Conservation (phyloP, 2,888 invertebrate genomes). For the Electrophaes corylata region DNA sequence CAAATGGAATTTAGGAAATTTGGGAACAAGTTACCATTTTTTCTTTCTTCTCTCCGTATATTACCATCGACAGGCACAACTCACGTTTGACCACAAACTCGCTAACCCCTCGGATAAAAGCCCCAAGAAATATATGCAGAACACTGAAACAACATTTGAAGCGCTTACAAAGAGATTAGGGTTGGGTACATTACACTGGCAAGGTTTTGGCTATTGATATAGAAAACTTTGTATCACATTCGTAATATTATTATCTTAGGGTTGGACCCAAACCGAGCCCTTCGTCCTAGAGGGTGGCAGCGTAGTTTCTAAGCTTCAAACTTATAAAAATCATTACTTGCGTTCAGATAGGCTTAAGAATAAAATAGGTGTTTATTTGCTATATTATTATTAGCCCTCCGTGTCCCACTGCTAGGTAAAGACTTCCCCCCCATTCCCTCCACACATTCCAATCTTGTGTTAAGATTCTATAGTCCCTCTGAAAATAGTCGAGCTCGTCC, state of each 20-base stretch:
- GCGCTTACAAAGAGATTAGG: slow-evolving; percentile 21
- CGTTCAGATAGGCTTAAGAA: too few relatives aligned
- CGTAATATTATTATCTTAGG: slow-evolving; percentile 3
- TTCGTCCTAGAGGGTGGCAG: background rate
- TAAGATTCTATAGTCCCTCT: too few relatives aligned
- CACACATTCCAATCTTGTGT: too few relatives aligned
- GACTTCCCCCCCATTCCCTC: too few relatives aligned
- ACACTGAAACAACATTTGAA: slow-evolving; percentile 20
- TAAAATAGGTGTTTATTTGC: too few relatives aligned
- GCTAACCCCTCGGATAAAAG: background rate
- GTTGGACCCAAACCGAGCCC: background rate
- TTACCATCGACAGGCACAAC: too few relatives aligned
- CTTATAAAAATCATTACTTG: background rate
- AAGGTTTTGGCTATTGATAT: slow-evolving; percentile 7
- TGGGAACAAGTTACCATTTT: too few relatives aligned
- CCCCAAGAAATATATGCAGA: slow-evolving; percentile 15
- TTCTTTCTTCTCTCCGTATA: too few relatives aligned
- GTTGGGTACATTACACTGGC: background rate
- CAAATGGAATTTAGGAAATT: too few relatives aligned
- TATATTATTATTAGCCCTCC: too few relatives aligned
- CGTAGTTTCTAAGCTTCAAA: background rate
- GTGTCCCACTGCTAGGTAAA: too few relatives aligned
- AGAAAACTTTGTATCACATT: slow-evolving; percentile 13
- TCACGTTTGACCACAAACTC: background rate
- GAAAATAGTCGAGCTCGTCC: too few relatives aligned